phyloP scores from a whole-genome alignment of 2,797 vertebrate species.

The Mormyrops attenuatus region DNA sequence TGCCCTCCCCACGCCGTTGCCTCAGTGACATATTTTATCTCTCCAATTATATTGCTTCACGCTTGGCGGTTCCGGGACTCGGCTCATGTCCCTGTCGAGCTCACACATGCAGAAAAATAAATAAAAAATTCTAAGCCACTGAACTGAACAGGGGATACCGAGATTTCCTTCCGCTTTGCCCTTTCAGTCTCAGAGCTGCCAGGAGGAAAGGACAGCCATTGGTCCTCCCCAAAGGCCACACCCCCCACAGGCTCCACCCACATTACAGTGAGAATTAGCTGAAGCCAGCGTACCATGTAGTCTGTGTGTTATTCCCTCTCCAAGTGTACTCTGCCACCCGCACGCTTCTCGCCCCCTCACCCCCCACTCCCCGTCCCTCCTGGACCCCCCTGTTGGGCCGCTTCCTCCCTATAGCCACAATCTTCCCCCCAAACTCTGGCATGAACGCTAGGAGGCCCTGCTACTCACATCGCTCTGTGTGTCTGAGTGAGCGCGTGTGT shows the following conservation, averaged over 20 bases:
- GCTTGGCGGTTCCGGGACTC: conserved; percentile 16
- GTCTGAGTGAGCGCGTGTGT: conserved; percentile 35
- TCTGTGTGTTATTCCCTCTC: conserved; percentile 63
- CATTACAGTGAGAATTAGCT: conserved; percentile 42
- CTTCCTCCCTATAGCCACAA: conserved; percentile 56
- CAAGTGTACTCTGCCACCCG: conserved; percentile 70
- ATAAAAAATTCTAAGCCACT: conserved; percentile 28
- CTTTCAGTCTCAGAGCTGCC: neutral
- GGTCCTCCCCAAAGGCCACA: neutral
- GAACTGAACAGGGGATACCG: conserved; percentile 25
- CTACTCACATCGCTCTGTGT: conserved; percentile 55
- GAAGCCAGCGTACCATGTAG: conserved; percentile 73
- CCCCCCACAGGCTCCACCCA: conserved; percentile 9
- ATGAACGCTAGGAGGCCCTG: conserved; percentile 52
- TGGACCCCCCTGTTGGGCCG: conserved; percentile 59
- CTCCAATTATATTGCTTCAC: conserved; percentile 18
- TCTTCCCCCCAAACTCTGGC: conserved; percentile 63
- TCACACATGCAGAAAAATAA: conserved; percentile 25
- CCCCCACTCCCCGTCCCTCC: conserved; percentile 34
- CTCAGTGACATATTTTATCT: conserved; percentile 7
- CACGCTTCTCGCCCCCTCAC: conserved; percentile 50
- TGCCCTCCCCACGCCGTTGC: neutral
- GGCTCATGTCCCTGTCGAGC: conserved; percentile 31
- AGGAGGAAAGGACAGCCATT: neutral
- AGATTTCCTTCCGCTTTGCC: neutral